Evolutionary conservation across 2,113 vertebrate species (phyloP).

Genomic region (Delphinapterus leucas): DNA sequence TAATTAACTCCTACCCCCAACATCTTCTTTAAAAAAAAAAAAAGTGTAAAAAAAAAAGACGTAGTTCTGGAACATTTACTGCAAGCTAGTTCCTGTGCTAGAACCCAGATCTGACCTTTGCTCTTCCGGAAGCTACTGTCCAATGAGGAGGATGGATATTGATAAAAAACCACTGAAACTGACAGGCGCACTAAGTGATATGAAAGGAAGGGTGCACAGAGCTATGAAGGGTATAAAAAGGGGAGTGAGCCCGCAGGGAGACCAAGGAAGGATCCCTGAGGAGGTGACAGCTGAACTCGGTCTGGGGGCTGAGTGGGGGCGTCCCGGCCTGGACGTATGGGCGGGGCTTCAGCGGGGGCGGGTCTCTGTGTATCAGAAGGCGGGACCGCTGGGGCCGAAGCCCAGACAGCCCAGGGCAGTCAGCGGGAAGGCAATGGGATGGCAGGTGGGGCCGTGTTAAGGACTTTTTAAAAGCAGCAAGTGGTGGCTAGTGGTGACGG

Average conservation of each 20-base stretch:
- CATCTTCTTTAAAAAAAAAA: too few relatives aligned
- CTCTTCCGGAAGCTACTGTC: not conserved
- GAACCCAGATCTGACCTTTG: not conserved
- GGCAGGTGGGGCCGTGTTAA: not conserved
- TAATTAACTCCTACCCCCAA: too few relatives aligned
- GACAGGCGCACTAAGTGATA: rapidly evolving
- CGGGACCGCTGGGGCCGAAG: rapidly evolving
- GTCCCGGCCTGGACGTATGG: rapidly evolving
- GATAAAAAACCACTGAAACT: rapidly evolving
- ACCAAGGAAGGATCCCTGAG: too few relatives aligned
- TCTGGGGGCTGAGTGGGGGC: rapidly evolving
- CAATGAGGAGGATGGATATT: too few relatives aligned
- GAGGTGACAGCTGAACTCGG: rapidly evolving
- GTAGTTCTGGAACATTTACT: not conserved
- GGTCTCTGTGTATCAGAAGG: not conserved
- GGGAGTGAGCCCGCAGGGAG: rapidly evolving
- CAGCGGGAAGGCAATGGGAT: too few relatives aligned
- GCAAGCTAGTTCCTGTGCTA: rapidly evolving
- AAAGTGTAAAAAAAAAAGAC: too few relatives aligned
- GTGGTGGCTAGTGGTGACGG: not conserved
- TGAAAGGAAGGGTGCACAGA: rapidly evolving
- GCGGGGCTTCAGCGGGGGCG: rapidly evolving
- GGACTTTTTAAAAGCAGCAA: not conserved
- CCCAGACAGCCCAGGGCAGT: rapidly evolving
- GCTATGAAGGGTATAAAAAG: not conserved